Base-by-base conservation (phyloP, 2,797 vertebrate genomes). In the Pangasius macronema region DNA sequence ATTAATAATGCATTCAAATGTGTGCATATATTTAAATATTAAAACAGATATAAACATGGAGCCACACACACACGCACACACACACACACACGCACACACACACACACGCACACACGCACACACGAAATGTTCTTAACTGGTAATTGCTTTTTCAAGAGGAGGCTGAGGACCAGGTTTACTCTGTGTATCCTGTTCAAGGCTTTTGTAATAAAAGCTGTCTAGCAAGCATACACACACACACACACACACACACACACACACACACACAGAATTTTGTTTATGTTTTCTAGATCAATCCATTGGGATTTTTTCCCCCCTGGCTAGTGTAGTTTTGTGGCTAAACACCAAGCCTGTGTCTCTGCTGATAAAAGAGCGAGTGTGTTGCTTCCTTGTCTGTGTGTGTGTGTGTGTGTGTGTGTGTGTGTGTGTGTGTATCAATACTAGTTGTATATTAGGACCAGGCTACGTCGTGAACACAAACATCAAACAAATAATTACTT, bases 61-160 rank as follows among this genome's bases (percentile, higher is more conserved):
- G 27, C 70, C 72, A 84, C 73, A 67, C 51, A 84, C 73, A 73
- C 80, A 39, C 36, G 30, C 55, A 83, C 59, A 73, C 57, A 68
- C 36, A 39, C 27, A 63, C 61, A 30, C 61, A 63, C 16, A 36
- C 63, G 79, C 57, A 76, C 77, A 83, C 72, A 59, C 70, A 49
- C 46, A 81, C 42, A 72, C n/a, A 68, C 49, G 81, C 72, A 79
- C 80, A 49, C 36, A 53, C 49, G 76, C 61, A 75, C 51, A 76
- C 30, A 30, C 9, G 67, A 73, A 68, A 91, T 72, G 63, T 82
- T 85, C 63, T 83, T 89, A 89, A 83, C 59, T 72, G 63, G 36
- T 89, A 88, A 91, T 86, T 87, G 86, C 67, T 57, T 90, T 59
- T 83, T 88, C 86, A 77, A 87, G 67, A 27, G 46, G 70, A 36